These are phyloP conservation scores for Gymnocypris eckloni DNA, from an alignment of 2,797 vertebrate genomes.

Conservation along the genomic window DNA sequence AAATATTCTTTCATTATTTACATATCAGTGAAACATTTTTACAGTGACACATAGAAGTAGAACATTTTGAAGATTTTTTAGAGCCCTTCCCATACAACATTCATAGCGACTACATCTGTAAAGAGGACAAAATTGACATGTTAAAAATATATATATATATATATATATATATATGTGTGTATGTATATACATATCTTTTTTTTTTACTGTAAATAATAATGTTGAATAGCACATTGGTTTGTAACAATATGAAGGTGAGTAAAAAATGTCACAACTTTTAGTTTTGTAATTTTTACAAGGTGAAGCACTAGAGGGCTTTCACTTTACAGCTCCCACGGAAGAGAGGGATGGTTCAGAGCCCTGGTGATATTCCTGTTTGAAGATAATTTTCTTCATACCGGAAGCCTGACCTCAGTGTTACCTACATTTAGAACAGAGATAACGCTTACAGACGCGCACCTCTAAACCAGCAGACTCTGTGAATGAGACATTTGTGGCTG, in stretches of 20 bases:
- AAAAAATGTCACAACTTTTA: too few species aligned
- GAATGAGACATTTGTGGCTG: conserved; percentile 43
- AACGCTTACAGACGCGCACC: conserved; percentile 33
- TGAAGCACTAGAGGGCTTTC: background rate
- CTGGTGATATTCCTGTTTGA: conserved; percentile 37
- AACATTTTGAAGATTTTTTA: background rate
- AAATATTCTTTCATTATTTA: background rate
- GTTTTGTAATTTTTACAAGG: background rate
- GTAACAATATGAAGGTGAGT: background rate
- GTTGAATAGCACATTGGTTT: background rate
- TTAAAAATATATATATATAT: conserved; percentile 24
- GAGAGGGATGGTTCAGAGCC: background rate
- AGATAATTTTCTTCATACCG: conserved; percentile 16
- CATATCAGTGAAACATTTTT: background rate
- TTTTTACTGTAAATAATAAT: too few species aligned
- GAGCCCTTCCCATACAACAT: too few species aligned
- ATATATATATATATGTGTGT: too few species aligned
- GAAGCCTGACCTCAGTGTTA: conserved; percentile 37
- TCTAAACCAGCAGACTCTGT: conserved; percentile 22
- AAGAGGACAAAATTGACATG: background rate
- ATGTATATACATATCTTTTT: too few species aligned
- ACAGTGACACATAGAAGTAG: background rate
- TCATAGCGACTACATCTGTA: background rate
- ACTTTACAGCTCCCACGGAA: background rate
- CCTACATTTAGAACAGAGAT: conserved; percentile 41